These are phyloP conservation scores for Lutjanus campechanus DNA, from an alignment of 2,797 vertebrate species.

Conservation along the genomic window DNA sequence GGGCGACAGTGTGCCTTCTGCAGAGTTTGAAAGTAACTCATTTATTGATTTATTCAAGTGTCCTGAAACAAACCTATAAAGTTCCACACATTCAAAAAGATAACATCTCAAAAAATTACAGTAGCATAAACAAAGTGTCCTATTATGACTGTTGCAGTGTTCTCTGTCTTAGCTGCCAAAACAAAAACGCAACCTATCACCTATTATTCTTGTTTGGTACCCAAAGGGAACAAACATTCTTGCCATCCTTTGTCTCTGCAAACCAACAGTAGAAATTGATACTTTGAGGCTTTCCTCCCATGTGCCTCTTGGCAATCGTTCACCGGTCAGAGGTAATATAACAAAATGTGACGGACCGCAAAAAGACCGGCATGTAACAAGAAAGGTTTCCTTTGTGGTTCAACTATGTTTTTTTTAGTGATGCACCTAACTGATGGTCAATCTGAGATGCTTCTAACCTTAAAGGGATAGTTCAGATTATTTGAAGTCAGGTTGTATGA, in stretches of 20 bases:
- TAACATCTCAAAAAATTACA: neutral
- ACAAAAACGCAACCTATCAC: neutral
- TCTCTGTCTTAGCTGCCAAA: conserved; percentile 2
- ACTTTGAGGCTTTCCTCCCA: neutral
- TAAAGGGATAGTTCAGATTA: too few species aligned
- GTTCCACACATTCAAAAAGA: neutral
- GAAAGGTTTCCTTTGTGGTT: neutral
- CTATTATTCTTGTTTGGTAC: neutral
- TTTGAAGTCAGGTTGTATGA: too few species aligned
- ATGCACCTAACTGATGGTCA: neutral
- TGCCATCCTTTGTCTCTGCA: conserved; percentile 1
- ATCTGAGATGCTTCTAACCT: neutral
- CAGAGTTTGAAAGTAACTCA: neutral
- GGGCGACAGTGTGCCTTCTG: neutral
- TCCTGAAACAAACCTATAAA: neutral
- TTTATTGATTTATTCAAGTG: neutral
- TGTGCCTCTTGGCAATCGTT: neutral
- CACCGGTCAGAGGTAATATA: neutral
- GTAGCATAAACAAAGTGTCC: too few species aligned
- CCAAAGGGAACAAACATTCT: neutral
- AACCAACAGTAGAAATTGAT: neutral
- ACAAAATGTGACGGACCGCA: neutral
- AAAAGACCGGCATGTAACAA: neutral
- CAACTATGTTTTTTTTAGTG: neutral
- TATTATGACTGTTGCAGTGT: neutral